Evolutionary conservation across 2,797 vertebrate species (phyloP), one percentile per base, ranked within the genome.

Genomic region (Acrossocheilus wenchowensis): DNA sequence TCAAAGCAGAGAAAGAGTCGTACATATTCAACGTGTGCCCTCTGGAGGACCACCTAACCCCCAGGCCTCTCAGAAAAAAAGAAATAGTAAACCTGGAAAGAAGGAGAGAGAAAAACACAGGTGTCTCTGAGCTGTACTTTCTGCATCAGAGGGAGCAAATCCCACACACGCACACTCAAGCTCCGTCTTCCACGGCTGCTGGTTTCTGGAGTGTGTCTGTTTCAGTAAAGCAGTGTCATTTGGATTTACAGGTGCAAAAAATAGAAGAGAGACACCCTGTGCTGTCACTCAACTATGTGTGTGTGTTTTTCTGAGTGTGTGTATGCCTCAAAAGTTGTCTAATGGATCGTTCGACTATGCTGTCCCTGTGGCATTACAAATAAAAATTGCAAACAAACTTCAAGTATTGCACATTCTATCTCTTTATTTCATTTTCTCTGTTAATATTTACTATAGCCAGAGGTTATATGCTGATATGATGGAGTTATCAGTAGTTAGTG

Each of bases 181-280:
- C 9, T 71, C 36, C 36, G 64, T 45, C 52, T 66, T 82, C 78
- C 43, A 86, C 43, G 8, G 26, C 57, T 52, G 82, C 57, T 39
- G 82, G 57, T 83, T 75, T 75, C 57, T 50, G 68, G 77, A 50
- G 64, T 81, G 68, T 66, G 41, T 79, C 66, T 66, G 57, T 68
- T 69, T 75, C 78, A 84, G 78, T 75, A 54, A 66, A 78, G 12
- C 30, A 66, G 41, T 71, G 82, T 84, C 78, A 30, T 85, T 88
- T 81, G 68, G 64, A 82, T 88, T 87, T 68, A 88, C 71, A 82
- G 64, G 83, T 80, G 52, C 21, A 81, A 75, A 54, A 66, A 45
- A 86, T 30, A 8, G 36, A 79, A 41, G 43, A 84, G 30, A 73
- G 60, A 84, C 54, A 83, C 74, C 73, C 6, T 1, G n/a, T 57